Evolutionary conservation across 2,113 vertebrate species (phyloP), one percentile per base, ranked within the genome.

Genomic region (Cyphomyrus discorhynchus): DNA sequence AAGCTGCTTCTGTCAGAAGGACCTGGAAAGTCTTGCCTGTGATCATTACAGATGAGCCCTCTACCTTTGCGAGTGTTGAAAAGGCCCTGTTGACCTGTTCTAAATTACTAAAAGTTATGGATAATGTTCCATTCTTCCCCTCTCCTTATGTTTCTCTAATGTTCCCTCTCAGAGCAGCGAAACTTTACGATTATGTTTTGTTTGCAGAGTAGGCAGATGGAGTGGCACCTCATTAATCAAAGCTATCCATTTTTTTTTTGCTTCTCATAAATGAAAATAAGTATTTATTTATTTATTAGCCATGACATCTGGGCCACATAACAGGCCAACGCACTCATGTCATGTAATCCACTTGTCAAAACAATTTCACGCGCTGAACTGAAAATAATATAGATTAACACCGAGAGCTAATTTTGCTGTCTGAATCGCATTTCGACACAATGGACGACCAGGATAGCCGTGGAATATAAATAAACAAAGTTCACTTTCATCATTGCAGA

Each of bases 261-360:
- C 74, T 88, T 89, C 88, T 89, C 56, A 90, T 91, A 91, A 89
- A 90, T 90, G 88, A 86, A 91, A 93, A 92, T 46, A 87, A 53
- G 92, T 86, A 89, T 94, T 91, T 92, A 92, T 93, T 86, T 92
- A 89, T 92, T 94, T 93, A 93, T 91, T 88, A 91, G 91, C 91
- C 19, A 50, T 91, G 93, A 92, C 92, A 92, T 90, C 91, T 86
- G 88, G 89, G 89, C 90, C 85, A 88, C 90, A 88, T 89, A 89
- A 91, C 89, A 91, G 91, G 89, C 91, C 89, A 91, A 77, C 5
- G 13, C 39, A 90, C 92, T 91, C 90, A 83, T 91, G 92, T 94
- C 91, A 90, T 92, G 90, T 93, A 91, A 94, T 93, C 93, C 92
- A 92, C 92, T 90, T 92, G 93, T 94, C 95, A 95, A 88, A 93